Conservation (phyloP, 2,797 vertebrate species). For the Scleropages formosus region DNA sequence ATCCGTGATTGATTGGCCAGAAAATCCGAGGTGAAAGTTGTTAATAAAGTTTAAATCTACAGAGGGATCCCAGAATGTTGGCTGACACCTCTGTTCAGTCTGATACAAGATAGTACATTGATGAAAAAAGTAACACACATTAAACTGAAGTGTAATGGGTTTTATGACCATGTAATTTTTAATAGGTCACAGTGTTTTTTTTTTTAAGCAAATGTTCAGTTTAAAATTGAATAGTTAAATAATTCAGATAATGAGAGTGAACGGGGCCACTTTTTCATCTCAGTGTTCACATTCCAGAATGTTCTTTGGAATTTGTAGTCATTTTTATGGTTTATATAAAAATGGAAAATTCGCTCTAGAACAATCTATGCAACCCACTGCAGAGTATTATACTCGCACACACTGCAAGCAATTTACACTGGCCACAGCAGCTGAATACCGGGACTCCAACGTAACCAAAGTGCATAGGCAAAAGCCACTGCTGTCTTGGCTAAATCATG, state of each 20-base stretch:
- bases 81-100: constrained; percentile 1
- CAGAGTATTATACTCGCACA: too few relatives aligned
- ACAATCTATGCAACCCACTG: too few relatives aligned
- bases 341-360: too few relatives aligned
- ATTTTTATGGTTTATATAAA: neutral
- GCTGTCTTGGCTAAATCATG: too few relatives aligned
- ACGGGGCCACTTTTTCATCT: neutral
- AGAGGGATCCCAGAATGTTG: constrained; percentile 13
- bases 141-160: neutral
- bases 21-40: constrained; percentile 42
- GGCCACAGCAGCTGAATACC: too few relatives aligned
- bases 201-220: neutral
- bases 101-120: neutral
- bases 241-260: neutral
- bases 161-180: neutral
- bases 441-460: too few relatives aligned
- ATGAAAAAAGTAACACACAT: neutral
- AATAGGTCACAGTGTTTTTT: neutral
- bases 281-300: neutral
- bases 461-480: too few relatives aligned
- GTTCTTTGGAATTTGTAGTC: too few relatives aligned
- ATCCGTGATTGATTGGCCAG: constrained; percentile 43
- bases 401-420: too few relatives aligned
- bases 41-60: constrained; percentile 34
- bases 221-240: neutral